Conservation (phyloP, 1,140 invertebrate genomes). For the Daktulosphaira vitifoliae region DNA sequence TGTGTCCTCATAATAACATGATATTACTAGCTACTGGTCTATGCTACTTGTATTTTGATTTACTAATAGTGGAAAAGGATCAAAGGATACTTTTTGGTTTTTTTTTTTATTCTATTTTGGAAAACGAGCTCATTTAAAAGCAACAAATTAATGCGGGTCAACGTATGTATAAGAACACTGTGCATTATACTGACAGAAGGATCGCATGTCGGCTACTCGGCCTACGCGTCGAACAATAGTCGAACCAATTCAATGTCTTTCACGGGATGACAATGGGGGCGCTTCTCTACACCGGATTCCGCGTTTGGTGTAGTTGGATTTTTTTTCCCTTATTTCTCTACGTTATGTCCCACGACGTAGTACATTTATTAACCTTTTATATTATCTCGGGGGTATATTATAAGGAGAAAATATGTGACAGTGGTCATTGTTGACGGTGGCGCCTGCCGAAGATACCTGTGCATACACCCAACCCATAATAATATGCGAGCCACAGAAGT, state of each 20-base stretch:
- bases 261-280: no score
- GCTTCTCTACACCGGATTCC: not conserved
- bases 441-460: conserved; percentile 1
- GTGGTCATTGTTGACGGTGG: conserved; percentile 32
- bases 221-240: conserved; percentile 25
- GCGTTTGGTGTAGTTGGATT: not conserved
- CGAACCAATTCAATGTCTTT: not conserved
- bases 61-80: no score
- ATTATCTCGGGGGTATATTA: not conserved
- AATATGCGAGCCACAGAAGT: no score
- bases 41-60: no score
- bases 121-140: conserved; percentile 28
- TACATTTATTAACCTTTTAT: conserved; percentile 28
- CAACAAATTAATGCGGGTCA: conserved; percentile 20
- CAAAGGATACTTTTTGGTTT: no score
- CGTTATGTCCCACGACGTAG: not conserved
- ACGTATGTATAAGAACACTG: not conserved
- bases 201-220: conserved; percentile 31
- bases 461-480: not conserved
- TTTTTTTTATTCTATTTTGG: not conserved
- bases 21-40: no score
- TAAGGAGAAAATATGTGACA: conserved; percentile 29
- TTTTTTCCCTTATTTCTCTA: not conserved
- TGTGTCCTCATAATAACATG: no score
- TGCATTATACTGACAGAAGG: not conserved